Percentiles rank a stretch among this genome's conserved stretches.
These are phyloP conservation scores for Poeciliopsis retropinna DNA, from an alignment of 2,113 vertebrate genomes.

Conservation along the genomic window DNA sequence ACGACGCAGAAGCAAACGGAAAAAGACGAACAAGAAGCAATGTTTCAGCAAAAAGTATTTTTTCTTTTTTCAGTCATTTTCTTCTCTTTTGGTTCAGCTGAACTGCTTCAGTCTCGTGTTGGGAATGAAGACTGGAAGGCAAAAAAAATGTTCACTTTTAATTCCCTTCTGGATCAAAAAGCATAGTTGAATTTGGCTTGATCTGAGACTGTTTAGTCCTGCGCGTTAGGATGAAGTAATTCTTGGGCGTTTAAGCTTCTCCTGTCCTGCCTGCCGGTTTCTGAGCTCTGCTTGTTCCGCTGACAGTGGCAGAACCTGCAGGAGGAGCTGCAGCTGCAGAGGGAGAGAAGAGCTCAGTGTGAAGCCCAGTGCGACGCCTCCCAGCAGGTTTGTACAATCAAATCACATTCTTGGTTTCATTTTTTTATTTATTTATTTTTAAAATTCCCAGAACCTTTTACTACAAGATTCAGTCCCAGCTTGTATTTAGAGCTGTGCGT, in stretches of 20 bases:
- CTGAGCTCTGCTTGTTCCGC: background rate
- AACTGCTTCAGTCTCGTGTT: no score
- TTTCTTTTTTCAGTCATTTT: no score
- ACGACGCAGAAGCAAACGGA: slow-evolving; percentile 21
- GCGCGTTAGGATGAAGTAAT: background rate
- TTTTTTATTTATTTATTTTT: background rate
- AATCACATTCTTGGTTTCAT: background rate
- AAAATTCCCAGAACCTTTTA: background rate
- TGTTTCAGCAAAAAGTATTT: slow-evolving; percentile 36
- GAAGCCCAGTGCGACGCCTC: background rate
- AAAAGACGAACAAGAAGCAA: slow-evolving; percentile 3
- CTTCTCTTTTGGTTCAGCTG: no score
- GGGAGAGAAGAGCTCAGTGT: background rate
- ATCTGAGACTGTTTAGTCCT: background rate
- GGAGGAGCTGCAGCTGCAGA: slow-evolving; percentile 20
- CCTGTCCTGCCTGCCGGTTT: no score
- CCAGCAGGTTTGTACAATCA: slow-evolving; percentile 17
- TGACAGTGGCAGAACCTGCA: slow-evolving; percentile 44
- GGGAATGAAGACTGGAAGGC: no score
- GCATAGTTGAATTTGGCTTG: no score
- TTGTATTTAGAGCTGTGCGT: background rate
- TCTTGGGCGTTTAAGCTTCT: background rate
- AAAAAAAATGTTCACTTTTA: no score
- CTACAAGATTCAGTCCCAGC: background rate
- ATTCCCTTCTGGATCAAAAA: no score